phyloP scores from a whole-genome alignment of 2,797 vertebrate species.

The Sebastes melanostomus region DNA sequence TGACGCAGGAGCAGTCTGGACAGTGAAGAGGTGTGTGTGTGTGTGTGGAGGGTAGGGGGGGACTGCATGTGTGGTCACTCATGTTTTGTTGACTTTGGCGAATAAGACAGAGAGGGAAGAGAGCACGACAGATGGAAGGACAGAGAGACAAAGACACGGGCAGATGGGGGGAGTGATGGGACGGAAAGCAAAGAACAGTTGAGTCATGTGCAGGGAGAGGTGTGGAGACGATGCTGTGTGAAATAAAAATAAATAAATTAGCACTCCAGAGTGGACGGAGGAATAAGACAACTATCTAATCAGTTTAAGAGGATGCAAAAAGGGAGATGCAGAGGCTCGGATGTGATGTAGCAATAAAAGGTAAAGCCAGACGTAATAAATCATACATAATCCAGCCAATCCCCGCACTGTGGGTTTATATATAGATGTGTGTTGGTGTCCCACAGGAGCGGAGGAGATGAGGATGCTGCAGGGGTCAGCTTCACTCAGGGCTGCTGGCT shows the following conservation, averaged over 20 bases:
- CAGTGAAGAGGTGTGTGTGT: constrained; percentile 18
- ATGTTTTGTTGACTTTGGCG: constrained; percentile 62
- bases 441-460: constrained; percentile 31
- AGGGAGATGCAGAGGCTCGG: background rate
- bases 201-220: constrained; percentile 71
- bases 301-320: constrained; percentile 4
- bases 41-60: background rate
- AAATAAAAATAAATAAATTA: constrained; percentile 53
- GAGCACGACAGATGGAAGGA: constrained; percentile 60
- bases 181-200: constrained; percentile 61
- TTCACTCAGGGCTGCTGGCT: constrained; percentile 27
- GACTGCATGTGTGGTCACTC: constrained; percentile 44
- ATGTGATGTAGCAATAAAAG: constrained; percentile 8
- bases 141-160: constrained; percentile 46
- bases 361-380: constrained; percentile 57
- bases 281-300: constrained; percentile 15
- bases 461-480: constrained; percentile 46
- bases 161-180: constrained; percentile 62
- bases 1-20: constrained; percentile 56
- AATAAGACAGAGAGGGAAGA: constrained; percentile 40
- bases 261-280: constrained; percentile 57
- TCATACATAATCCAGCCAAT: constrained; percentile 66
- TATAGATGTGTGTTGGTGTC: constrained; percentile 62
- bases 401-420: constrained; percentile 57
- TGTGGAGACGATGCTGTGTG: constrained; percentile 57